Evolutionary conservation across 2,797 vertebrate genomes (phyloP).

Genomic region (Cirrhinus molitorella): DNA sequence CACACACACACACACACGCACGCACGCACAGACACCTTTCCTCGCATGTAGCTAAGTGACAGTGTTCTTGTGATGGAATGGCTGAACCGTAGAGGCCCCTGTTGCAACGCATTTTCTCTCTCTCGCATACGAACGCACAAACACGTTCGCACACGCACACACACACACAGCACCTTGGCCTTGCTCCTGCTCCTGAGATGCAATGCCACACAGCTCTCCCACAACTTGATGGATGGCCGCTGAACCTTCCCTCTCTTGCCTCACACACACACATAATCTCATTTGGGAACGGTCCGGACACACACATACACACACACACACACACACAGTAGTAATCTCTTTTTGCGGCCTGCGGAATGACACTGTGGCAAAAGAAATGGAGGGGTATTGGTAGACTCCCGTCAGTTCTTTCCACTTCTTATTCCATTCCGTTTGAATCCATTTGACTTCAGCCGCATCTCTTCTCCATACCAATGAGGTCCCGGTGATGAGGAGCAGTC

Average conservation of each 20-base stretch:
- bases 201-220: conserved; percentile 65
- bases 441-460: conserved; percentile 67
- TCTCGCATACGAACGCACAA: conserved; percentile 68
- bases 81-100: conserved; percentile 69
- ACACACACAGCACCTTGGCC: conserved; percentile 48
- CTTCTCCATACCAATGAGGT: conserved; percentile 68
- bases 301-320: conserved; percentile 67
- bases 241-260: conserved; percentile 73
- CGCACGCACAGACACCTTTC: conserved; percentile 71
- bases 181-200: conserved; percentile 53
- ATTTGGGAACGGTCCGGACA: conserved; percentile 70
- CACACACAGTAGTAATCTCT: conserved; percentile 65
- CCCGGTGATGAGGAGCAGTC: conserved; percentile 72
- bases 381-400: conserved; percentile 76
- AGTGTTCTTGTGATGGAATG: conserved; percentile 77
- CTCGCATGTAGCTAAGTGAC: conserved; percentile 74
- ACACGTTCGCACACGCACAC: conserved; percentile 59
- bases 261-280: conserved; percentile 76
- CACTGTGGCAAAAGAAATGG: conserved; percentile 68
- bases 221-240: conserved; percentile 83
- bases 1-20: conserved; percentile 27
- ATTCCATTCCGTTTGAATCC: conserved; percentile 62
- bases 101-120: conserved; percentile 64
- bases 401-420: conserved; percentile 64
- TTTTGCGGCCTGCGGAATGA: conserved; percentile 54